These are phyloP conservation scores for Muscicapa striata DNA, from an alignment of 2,797 vertebrate genomes.

Conservation along the genomic window DNA sequence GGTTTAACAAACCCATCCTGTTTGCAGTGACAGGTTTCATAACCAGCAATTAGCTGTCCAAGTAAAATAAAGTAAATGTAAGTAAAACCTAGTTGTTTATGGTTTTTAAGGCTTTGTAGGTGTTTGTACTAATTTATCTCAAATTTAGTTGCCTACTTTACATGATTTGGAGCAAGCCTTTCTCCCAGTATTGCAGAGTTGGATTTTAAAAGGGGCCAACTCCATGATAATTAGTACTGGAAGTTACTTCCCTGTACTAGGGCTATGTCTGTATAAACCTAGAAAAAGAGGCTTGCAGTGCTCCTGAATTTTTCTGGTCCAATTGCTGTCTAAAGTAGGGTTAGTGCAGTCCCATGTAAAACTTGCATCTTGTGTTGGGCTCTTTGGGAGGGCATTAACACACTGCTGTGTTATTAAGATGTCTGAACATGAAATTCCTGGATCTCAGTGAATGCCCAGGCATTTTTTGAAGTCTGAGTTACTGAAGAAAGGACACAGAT, in stretches of 20 bases:
- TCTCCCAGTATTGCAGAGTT: background rate
- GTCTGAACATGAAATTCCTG: background rate
- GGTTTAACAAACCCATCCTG: background rate
- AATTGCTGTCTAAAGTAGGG: background rate
- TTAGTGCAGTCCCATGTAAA: background rate
- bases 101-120: background rate
- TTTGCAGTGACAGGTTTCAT: background rate
- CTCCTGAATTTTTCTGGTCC: background rate
- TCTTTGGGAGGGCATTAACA: background rate
- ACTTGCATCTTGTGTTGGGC: fast-evolving
- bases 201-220: background rate
- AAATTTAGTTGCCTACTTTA: background rate
- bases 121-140: background rate
- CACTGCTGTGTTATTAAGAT: background rate
- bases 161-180: background rate
- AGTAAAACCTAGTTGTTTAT: background rate
- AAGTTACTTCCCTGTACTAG: background rate
- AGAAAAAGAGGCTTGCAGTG: background rate
- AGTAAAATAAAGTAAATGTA: too few relatives aligned
- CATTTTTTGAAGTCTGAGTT: background rate
- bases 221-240: background rate
- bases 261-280: background rate
- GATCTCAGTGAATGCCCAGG: background rate
- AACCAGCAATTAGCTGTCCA: background rate
- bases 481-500: background rate